Evolutionary conservation across 1,140 invertebrate genomes (phyloP).

Genomic region (Bombyx mandarina): DNA sequence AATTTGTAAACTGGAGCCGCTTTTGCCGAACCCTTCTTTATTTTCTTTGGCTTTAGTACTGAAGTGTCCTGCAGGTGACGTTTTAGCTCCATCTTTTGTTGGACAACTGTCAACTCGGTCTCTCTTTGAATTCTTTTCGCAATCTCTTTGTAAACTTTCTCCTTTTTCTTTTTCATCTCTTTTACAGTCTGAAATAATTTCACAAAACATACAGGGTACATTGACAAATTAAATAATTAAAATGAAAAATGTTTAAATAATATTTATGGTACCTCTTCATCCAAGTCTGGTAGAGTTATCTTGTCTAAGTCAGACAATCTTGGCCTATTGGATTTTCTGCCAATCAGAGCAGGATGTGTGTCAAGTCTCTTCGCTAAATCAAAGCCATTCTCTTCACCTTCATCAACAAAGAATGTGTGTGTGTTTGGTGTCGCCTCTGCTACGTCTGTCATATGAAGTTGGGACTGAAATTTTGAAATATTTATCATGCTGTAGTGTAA

Average conservation of each 20-base stretch:
- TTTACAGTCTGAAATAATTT: conserved; percentile 37
- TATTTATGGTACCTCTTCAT: conserved; percentile 50
- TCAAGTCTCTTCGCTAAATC: conserved; percentile 81
- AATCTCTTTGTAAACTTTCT: conserved; percentile 83
- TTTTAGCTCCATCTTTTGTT: conserved; percentile 88
- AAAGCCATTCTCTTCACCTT: conserved; percentile 74
- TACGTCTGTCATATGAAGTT: conserved; percentile 86
- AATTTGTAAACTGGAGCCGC: conserved; percentile 88
- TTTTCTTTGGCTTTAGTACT: conserved; percentile 74
- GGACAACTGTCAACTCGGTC: conserved; percentile 83
- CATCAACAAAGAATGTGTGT: conserved; percentile 88
- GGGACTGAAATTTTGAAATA: conserved; percentile 70
- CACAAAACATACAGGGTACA: neutral
- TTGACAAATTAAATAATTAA: conserved; percentile 2
- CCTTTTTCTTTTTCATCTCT: conserved; percentile 74
- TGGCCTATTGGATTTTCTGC: conserved; percentile 79
- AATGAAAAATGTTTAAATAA: neutral
- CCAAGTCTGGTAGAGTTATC: conserved; percentile 71
- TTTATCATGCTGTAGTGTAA: neutral
- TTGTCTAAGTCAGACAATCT: conserved; percentile 75
- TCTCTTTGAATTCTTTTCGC: conserved; percentile 86
- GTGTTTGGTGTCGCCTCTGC: conserved; percentile 78
- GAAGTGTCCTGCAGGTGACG: conserved; percentile 79
- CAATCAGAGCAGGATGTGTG: conserved; percentile 81
- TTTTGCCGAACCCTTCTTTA: conserved; percentile 78